Evolutionary conservation across 2,888 invertebrate species (phyloP), one percentile per base, ranked within the genome.

Genomic region (Euzophera pinguis): DNA sequence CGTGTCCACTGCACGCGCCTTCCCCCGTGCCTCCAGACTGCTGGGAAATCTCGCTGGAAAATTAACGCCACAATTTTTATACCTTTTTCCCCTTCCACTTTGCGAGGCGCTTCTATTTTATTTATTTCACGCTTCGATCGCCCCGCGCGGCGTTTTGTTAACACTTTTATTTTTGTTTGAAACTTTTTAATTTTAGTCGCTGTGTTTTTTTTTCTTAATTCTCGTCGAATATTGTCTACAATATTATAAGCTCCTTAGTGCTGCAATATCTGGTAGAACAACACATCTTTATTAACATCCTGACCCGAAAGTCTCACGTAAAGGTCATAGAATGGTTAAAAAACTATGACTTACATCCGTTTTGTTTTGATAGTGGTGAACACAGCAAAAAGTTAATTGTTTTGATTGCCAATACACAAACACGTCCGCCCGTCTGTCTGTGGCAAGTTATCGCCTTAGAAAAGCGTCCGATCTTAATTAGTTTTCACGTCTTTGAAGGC

Each of bases 401-500:
- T 90, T 90, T 84, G 86, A 86, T 84, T 81, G 86, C 84, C 81
- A 84, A 83, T 84, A 85, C 80, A 85, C 79, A 83, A 82, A 84
- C 80, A 82, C 76, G 81, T 78, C 80, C 75, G 78, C 70, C 69
- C 76, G 78, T 79, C 81, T 75, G 83, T 82, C 83, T 75, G 75
- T 63, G 66, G 73, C 76, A 73, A 86, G 81, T 87, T 90, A 90
- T 90, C 90, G 85, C 78, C 77, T 73, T 81, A 85, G 89, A 84
- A 88, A 88, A 89, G 82, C 85, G 75, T 73, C 80, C 82, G 88
- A 90, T 90, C 90, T 89, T 90, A 90, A 90, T 90, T 90, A 90
- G 86, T 88, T 90, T 87, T 89, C 86, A 87, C 85, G 80, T 87
- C 81, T 87, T 84, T 82, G 78, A 86, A 84, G 86, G 84, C 85